These are phyloP conservation scores for Tupaia chinensis DNA, from an alignment of 2,113 vertebrate genomes.

Conservation along the genomic window DNA sequence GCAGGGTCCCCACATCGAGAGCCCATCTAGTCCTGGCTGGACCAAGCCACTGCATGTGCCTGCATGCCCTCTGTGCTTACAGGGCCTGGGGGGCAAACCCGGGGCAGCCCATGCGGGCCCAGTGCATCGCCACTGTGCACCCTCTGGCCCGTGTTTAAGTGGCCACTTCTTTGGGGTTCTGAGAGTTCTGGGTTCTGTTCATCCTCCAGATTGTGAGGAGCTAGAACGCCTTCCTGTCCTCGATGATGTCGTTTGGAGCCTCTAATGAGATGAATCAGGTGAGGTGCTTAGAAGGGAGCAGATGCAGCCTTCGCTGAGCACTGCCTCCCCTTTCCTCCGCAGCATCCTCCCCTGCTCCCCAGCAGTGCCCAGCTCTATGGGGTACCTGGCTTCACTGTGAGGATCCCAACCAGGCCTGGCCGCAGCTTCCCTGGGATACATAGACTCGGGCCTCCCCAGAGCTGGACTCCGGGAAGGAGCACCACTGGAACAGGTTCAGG, in stretches of 20 bases:
- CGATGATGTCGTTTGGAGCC: neutral
- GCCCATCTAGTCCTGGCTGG: no score
- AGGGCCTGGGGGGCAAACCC: no score
- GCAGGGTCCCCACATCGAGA: no score
- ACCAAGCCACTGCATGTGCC: no score
- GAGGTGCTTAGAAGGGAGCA: neutral
- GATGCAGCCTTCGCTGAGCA: neutral
- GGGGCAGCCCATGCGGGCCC: no score
- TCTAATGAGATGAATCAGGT: neutral
- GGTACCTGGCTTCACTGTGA: neutral
- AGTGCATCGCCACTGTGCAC: no score
- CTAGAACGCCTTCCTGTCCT: neutral
- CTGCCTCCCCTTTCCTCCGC: no score
- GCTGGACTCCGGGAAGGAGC: neutral
- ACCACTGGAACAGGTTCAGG: neutral
- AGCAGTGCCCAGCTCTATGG: fast-evolving
- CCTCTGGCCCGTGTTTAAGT: no score
- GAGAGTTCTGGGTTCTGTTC: neutral
- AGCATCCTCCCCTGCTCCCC: neutral
- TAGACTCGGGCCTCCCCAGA: neutral
- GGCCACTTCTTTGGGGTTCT: neutral
- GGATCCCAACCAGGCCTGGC: neutral
- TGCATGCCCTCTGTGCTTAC: no score
- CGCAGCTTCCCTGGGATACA: neutral
- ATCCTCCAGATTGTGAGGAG: neutral